Evolutionary conservation across 1,140 invertebrate species (phyloP), one percentile per base, ranked within the genome.

Genomic region (Chymomyza costata): DNA sequence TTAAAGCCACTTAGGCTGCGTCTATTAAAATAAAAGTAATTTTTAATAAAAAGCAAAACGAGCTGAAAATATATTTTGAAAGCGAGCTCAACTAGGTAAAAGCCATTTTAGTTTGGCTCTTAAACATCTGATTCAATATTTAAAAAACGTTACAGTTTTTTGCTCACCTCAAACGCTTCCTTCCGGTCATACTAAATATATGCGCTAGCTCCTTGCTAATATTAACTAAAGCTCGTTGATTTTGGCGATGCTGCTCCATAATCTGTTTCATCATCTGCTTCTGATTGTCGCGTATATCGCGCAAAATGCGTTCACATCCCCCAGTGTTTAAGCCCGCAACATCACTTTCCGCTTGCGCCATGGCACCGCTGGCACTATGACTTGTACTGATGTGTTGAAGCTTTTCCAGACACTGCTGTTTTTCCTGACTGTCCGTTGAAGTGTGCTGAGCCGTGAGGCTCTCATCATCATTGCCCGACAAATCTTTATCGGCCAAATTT

Each of bases 401-500:
- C 65, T 92, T 92, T 0, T 89, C 84, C 91, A 82, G 91, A 11
- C 34, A 21, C 91, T 8, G 92, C 88, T 1, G 92, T 92, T n/a
- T 92, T 5, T 88, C 84, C 14, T 90, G 90, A 14, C 90, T 91
- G 5, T 91, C 90, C 0, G 89, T 89, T 35, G 87, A 61, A 15
- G 66, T 73, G 32, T 71, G 62, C n/a, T n/a, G n/a, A n/a, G n/a
- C n/a, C n/a, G n/a, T n/a, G 52, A 82, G 71, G 54, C 71, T 85
- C 15, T 82, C 78, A 41, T 78, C 82, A 39, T 78, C 81, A 37
- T 82, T 84, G 2, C 63, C 60, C 10, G 59, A 81, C 14, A 80
- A 45, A 51, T 92, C 92, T 69, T 92, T 90, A 0, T 92, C 93
- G 16, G 92, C 90, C 39, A 95, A 85, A 86, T 94, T 94, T 10